Conservation (phyloP, 2,888 invertebrate genomes). For the Sminthurinus aureus region DNA sequence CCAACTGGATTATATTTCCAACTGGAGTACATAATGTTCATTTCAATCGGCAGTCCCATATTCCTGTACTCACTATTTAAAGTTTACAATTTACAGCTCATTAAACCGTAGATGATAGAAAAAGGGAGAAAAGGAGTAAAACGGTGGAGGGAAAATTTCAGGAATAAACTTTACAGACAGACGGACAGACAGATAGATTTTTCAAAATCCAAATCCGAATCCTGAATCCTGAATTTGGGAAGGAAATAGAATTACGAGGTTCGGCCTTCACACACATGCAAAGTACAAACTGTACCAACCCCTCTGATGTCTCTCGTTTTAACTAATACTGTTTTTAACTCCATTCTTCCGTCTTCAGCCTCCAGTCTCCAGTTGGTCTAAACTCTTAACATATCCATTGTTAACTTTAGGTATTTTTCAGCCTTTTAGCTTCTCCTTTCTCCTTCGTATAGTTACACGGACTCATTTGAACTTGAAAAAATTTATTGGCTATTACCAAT, state of each 20-base stretch:
- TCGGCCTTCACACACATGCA: too few relatives aligned
- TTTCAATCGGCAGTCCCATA: neutral
- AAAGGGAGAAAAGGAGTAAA: neutral
- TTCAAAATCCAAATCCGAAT: neutral
- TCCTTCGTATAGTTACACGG: neutral
- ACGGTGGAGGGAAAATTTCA: neutral
- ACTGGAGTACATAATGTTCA: too few relatives aligned
- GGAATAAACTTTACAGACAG: neutral
- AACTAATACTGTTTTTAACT: too few relatives aligned
- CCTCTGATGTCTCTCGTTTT: too few relatives aligned
- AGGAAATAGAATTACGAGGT: neutral
- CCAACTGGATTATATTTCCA: too few relatives aligned
- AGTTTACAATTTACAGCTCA: neutral
- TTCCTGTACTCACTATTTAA: neutral
- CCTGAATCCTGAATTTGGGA: neutral
- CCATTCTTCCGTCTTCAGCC: too few relatives aligned
- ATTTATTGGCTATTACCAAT: neutral
- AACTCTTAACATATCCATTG: neutral
- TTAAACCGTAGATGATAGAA: neutral
- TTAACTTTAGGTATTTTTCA: neutral
- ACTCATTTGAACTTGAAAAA: neutral
- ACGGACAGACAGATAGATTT: neutral
- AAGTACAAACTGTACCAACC: too few relatives aligned
- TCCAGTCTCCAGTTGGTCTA: too few relatives aligned
- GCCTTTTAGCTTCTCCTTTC: neutral